These are phyloP conservation scores for Manduca sexta DNA, from an alignment of 1,140 invertebrate genomes.

Conservation along the genomic window DNA sequence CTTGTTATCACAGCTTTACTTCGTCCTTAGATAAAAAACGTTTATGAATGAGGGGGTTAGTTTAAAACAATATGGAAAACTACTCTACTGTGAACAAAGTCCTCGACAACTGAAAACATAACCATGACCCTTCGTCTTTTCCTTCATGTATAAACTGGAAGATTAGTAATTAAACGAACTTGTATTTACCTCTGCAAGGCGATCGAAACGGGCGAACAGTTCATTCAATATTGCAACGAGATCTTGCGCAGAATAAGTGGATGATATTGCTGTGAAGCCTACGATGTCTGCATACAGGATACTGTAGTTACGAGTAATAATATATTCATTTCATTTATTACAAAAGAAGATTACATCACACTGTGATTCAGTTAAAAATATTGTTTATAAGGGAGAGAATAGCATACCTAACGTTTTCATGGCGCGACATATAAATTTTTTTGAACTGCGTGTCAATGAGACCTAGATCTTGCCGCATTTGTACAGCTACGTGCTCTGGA, in stretches of 20 bases:
- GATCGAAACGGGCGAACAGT: constrained; percentile 93
- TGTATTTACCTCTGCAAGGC: constrained; percentile 85
- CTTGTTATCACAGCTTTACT: no score
- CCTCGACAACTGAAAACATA: no score
- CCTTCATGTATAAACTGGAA: no score
- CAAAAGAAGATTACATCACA: background rate
- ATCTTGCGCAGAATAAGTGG: constrained; percentile 94
- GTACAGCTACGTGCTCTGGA: constrained; percentile 95
- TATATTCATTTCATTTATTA: background rate
- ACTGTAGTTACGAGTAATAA: constrained; percentile 65
- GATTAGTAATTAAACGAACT: background rate
- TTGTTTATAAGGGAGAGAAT: background rate
- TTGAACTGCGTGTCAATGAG: constrained; percentile 94
- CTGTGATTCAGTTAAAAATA: background rate
- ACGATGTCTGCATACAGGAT: constrained; percentile 95
- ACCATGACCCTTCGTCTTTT: no score
- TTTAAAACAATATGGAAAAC: background rate
- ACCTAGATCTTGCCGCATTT: constrained; percentile 94
- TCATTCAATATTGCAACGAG: constrained; percentile 95
- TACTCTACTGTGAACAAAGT: no score
- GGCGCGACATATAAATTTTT: constrained; percentile 97
- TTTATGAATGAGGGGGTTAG: no score
- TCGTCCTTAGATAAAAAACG: no score
- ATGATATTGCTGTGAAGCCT: constrained; percentile 95
- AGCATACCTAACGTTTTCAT: constrained; percentile 93